Evolutionary conservation across 1,140 invertebrate genomes (phyloP), one percentile per base, ranked within the genome.

Genomic region (Lordiphosa mommai): DNA sequence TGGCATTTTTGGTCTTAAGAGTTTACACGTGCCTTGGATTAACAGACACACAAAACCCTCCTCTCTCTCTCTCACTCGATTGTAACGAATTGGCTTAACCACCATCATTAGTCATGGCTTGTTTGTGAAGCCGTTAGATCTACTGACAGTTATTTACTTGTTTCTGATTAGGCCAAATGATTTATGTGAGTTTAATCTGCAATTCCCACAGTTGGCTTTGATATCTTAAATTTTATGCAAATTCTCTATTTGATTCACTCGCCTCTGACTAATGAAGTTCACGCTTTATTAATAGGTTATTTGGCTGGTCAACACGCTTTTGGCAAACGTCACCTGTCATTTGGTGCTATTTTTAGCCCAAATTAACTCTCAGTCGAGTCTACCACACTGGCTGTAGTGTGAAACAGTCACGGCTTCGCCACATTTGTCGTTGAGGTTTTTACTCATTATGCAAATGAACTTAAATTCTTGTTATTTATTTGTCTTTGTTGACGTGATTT

Each of bases 11-110:
- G 53, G 61, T 60, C 58, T 79, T 61, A 80, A 80, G 76, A 80
- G 74, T 52, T 55, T 80, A 80, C 74, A 80, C 76, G 74, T 80
- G 74, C 76, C 74, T 37, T 67, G 70, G 74, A 80, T 80, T 80
- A 79, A 60, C 30, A 49, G 43, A 23, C 20, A 23, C 20, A 5
- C 20, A 23, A 23, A 23, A 23, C 20, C 20, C 20, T 23, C 20
- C 4, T 4, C 20, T 23, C 20, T n/a, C n/a, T n/a, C n/a, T n/a
- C n/a, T n/a, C n/a, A n/a, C n/a, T 6, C 20, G 20, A 23, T 23
- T 23, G 20, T 4, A 5, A 23, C 20, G 20, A 5, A 23, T 23
- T 5, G 20, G 6, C 4, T 23, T 23, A 6, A 23, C 4, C 20
- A 23, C 20, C 5, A 5, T 23, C 20, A 23, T 23, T 23, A 23